These are phyloP conservation scores for Struthio camelus DNA, from an alignment of 2,113 vertebrate genomes.

Conservation along the genomic window DNA sequence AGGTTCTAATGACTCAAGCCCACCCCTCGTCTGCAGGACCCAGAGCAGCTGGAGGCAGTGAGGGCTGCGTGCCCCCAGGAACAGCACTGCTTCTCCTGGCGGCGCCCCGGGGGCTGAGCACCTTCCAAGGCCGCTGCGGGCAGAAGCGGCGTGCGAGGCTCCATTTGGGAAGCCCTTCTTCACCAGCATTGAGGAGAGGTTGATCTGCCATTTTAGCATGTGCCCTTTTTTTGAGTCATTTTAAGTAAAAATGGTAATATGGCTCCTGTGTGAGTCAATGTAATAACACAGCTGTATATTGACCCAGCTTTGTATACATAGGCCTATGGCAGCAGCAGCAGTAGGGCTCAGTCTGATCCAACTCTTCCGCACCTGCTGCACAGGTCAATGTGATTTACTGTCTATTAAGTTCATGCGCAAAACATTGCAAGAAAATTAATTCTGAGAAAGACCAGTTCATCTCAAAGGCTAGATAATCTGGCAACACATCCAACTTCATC, in stretches of 20 bases:
- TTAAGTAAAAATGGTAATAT: background rate
- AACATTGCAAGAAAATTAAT: slow-evolving; percentile 2
- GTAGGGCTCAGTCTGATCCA: background rate
- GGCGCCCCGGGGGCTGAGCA: fast-evolving
- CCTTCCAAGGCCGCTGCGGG: background rate
- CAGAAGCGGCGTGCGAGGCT: background rate
- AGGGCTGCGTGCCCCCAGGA: background rate
- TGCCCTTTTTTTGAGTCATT: background rate
- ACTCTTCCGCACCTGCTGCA: background rate
- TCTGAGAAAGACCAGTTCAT: slow-evolving; percentile 21
- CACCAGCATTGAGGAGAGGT: background rate
- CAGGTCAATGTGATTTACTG: background rate
- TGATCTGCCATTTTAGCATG: background rate
- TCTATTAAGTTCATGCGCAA: background rate
- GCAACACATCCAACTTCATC: slow-evolving; percentile 56
- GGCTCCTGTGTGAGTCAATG: background rate
- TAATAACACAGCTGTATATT: background rate
- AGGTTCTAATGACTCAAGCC: background rate
- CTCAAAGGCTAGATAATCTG: slow-evolving; percentile 19
- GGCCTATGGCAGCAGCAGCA: background rate
- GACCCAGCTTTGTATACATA: background rate
- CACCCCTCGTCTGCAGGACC: background rate
- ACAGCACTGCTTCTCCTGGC: background rate
- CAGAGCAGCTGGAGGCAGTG: background rate
- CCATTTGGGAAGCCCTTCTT: background rate